Evolutionary conservation across 2,888 invertebrate genomes (phyloP).

Genomic region (Asteroscopus sphinx): DNA sequence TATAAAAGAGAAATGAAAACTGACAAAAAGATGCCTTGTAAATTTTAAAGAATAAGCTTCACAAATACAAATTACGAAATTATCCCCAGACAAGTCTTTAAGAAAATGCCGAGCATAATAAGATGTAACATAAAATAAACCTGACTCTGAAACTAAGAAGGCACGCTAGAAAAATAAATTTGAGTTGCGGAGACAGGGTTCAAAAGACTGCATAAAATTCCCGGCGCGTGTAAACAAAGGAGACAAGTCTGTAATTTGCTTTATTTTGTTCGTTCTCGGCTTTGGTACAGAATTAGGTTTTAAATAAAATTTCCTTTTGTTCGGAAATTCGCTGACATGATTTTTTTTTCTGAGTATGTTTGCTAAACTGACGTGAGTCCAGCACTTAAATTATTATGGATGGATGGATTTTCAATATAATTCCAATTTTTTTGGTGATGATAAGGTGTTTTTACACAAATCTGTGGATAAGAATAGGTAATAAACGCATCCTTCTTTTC

Average conservation of each 20-base stretch:
- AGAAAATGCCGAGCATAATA: slow-evolving; percentile 31
- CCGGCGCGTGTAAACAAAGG: slow-evolving; percentile 60
- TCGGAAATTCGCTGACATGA: slow-evolving; percentile 23
- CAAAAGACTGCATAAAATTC: slow-evolving; percentile 70
- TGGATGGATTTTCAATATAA: not conserved
- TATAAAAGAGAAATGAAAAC: not conserved
- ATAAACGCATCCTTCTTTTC: no score
- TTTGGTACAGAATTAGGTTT: slow-evolving; percentile 52
- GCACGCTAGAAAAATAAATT: slow-evolving; percentile 52
- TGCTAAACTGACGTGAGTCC: slow-evolving; percentile 19
- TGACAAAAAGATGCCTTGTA: not conserved
- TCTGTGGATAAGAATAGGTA: no score
- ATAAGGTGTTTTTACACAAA: no score
- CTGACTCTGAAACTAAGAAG: slow-evolving; percentile 28
- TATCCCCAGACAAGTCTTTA: slow-evolving; percentile 22
- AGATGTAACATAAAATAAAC: slow-evolving; percentile 41
- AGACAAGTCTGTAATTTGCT: slow-evolving; percentile 54
- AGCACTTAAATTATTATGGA: slow-evolving; percentile 13
- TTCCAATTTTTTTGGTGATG: no score
- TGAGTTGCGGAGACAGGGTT: slow-evolving; percentile 51
- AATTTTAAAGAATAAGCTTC: slow-evolving; percentile 1
- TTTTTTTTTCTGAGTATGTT: no score
- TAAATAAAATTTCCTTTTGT: slow-evolving; percentile 41
- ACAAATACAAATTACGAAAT: slow-evolving; percentile 20
- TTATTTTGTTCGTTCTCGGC: slow-evolving; percentile 53